Evolutionary conservation across 1,140 invertebrate genomes (phyloP).

Genomic region (Andrena cerasifolii): DNA sequence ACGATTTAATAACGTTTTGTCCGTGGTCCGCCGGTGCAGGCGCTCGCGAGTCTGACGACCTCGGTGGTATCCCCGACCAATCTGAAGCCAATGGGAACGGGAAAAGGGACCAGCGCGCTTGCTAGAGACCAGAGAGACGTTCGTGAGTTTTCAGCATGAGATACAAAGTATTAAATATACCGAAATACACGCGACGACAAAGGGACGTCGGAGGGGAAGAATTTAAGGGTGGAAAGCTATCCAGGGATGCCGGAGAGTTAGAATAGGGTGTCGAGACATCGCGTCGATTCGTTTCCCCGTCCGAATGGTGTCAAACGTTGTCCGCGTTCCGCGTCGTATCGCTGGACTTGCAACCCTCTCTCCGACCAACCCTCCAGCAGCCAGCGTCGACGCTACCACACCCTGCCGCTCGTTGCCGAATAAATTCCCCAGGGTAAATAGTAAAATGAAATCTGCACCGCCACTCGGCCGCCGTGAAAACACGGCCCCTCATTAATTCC

Average conservation of each 20-base stretch:
- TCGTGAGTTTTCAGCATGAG: neutral
- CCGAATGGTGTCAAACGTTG: slow-evolving; percentile 2
- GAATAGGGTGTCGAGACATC: neutral
- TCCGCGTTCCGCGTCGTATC: neutral
- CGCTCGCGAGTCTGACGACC: slow-evolving; percentile 14
- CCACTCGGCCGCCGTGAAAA: slow-evolving; percentile 69
- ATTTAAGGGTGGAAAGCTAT: too few species aligned
- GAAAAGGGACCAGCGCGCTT: neutral
- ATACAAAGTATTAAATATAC: too few species aligned
- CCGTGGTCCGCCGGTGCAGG: slow-evolving; percentile 18
- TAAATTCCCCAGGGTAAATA: slow-evolving; percentile 72
- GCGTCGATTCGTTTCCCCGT: neutral
- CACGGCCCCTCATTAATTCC: slow-evolving; percentile 74
- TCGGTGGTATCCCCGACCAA: neutral
- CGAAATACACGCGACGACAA: too few species aligned
- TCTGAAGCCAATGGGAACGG: neutral
- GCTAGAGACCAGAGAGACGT: neutral
- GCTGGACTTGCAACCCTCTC: neutral
- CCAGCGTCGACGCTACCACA: slow-evolving; percentile 30
- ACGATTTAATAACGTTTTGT: slow-evolving; percentile 71
- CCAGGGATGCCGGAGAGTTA: too few species aligned
- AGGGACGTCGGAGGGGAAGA: too few species aligned
- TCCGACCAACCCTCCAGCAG: neutral
- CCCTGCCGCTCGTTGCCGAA: slow-evolving; percentile 55
- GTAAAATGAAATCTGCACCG: slow-evolving; percentile 73